Conservation (phyloP, 2,797 vertebrate genomes). For the Ctenosaura bakeri region DNA sequence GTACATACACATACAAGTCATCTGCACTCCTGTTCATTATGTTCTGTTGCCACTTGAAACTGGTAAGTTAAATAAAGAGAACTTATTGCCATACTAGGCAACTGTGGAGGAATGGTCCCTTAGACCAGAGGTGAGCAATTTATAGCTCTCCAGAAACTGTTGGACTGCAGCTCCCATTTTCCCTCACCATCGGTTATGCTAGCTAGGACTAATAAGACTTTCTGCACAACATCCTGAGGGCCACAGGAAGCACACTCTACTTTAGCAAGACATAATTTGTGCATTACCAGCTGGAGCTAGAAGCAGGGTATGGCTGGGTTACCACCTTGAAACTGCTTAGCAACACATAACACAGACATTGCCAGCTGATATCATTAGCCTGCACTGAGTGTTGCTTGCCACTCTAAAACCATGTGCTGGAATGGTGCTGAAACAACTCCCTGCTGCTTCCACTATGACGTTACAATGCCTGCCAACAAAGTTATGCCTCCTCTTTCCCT, state of each 20-base stretch:
- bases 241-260: neutral
- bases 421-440: neutral
- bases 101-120: neutral
- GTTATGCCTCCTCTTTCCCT: neutral
- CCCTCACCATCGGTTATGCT: no score
- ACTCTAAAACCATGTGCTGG: neutral
- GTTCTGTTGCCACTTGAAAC: neutral
- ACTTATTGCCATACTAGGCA: neutral
- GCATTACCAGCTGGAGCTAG: neutral
- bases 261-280: neutral
- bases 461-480: neutral
- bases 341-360: neutral
- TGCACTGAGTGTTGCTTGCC: neutral
- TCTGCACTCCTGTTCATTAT: neutral
- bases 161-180: no score
- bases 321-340: neutral
- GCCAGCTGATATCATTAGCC: neutral
- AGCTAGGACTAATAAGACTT: no score
- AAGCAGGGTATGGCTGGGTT: neutral
- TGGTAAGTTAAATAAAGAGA: neutral
- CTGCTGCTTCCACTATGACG: neutral
- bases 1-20: no score
- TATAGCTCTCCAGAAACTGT: neutral
- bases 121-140: neutral
- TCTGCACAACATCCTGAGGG: no score